These are phyloP conservation scores for Halcyon smyrnensis DNA, from an alignment of 2,797 vertebrate species.

Conservation along the genomic window DNA sequence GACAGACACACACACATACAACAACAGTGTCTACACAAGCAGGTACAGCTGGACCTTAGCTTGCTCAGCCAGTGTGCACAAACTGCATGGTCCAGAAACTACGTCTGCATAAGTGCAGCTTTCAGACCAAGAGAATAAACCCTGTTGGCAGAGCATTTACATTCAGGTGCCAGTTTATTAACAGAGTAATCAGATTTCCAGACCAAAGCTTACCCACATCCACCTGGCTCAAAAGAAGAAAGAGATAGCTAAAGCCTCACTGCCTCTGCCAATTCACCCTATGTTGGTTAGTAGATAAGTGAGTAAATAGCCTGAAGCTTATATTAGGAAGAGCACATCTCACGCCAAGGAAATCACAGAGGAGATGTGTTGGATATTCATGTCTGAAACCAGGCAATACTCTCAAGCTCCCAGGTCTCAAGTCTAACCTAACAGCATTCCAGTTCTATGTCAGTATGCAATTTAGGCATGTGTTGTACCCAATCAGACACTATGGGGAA, in stretches of 20 bases:
- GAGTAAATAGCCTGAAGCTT: not conserved
- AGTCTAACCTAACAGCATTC: not conserved
- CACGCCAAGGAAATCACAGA: not conserved
- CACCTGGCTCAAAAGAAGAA: not conserved
- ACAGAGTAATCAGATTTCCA: not conserved
- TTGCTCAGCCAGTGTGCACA: not conserved
- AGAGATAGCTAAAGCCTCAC: not conserved
- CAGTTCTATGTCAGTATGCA: not conserved
- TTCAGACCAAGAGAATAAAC: not conserved
- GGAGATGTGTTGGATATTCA: not conserved
- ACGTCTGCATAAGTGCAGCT: not conserved
- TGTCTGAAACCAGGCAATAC: not conserved
- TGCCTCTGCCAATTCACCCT: not conserved
- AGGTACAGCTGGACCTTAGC: not conserved
- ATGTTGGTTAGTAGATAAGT: not conserved
- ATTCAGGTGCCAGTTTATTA: not conserved
- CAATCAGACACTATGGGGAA: not conserved
- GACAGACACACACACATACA: not conserved
- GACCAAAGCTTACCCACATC: slow-evolving; percentile 6
- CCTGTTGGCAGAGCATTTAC: not conserved
- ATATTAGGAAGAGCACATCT: not conserved
- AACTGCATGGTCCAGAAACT: not conserved
- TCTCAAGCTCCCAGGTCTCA: not conserved
- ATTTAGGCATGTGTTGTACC: not conserved
- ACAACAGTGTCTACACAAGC: not conserved